A percentile compares a stretch with the other conserved stretches of the same genome.
phyloP scores from a whole-genome alignment of 2,888 invertebrate genomes.

The Octonoba sinensis region DNA sequence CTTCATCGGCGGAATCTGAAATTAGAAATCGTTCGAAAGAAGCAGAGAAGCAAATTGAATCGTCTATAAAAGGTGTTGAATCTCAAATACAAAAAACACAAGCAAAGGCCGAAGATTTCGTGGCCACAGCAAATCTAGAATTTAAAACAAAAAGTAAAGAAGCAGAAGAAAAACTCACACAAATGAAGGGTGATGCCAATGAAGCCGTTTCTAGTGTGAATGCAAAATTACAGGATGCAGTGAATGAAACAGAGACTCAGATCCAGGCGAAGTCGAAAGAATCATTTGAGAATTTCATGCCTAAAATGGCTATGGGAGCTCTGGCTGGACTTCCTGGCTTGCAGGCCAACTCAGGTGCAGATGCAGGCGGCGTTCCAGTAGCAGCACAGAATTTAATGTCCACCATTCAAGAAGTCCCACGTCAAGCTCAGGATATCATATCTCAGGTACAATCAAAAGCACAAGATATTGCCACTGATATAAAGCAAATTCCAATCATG shows the following conservation, averaged over 20 bases:
- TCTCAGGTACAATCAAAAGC: conserved; percentile 47
- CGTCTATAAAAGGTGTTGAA: conserved; percentile 26
- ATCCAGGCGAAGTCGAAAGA: conserved; percentile 34
- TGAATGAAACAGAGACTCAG: conserved; percentile 21
- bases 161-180: conserved; percentile 18
- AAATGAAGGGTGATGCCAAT: background rate
- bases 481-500: conserved; percentile 41
- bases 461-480: conserved; percentile 23
- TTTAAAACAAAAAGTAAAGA: conserved; percentile 33
- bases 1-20: conserved; percentile 32
- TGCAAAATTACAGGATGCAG: background rate
- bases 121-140: conserved; percentile 36
- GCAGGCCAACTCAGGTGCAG: background rate
- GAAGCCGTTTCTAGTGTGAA: background rate
- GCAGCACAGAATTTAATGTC: conserved; percentile 32
- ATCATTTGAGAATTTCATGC: conserved; percentile 34
- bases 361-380: background rate
- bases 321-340: conserved; percentile 15
- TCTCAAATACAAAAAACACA: conserved; percentile 29
- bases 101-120: conserved; percentile 36
- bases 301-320: conserved; percentile 32
- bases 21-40: conserved; percentile 24
- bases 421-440: conserved; percentile 36
- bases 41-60: conserved; percentile 22
- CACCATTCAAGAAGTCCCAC: conserved; percentile 48